Evolutionary conservation across 2,113 vertebrate genomes (phyloP), one percentile per base, ranked within the genome.

Genomic region (Nothobranchius furzeri): DNA sequence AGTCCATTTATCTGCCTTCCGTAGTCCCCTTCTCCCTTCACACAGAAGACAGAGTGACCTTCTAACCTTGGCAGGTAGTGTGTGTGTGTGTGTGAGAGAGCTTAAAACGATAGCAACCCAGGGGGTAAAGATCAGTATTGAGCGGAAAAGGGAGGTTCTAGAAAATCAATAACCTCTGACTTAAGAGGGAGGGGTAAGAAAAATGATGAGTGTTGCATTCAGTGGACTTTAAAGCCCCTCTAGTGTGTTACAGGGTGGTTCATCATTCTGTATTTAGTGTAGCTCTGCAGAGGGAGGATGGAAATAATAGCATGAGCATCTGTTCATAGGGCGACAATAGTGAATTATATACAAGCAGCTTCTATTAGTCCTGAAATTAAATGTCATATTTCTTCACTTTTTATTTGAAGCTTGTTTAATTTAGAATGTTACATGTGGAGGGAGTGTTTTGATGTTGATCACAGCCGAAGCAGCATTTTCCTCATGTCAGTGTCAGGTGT

Each of bases 101-200:
- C 56, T 75, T 71, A 56, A 67, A 70, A 70, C 60, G 61, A 75
- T 61, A 75, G 7, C 68, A 36, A 71, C 73, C 61, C 71, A 47
- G 49, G 35, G 64, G 60, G 76, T 60, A 70, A 66, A 62, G 61
- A 65, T 78, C 54, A 6, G 49, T 53, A 56, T 59, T 47, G 73
- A 48, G 8, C 53, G 48, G 69, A 54, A 60, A 74, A 64, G 46
- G 50, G 68, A 20, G n/a, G n/a, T 64, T 78, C 24, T 46, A 61
- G 60, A 64, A 60, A 77, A 87, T 85, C 81, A 68, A 83, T 84
- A 78, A 81, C 49, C 70, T 82, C 62, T 75, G 82, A 45, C 64
- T 85, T 55, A 12, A 61, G 42, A 74, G 47, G 52, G 17, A 67
- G 55, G 59, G 61, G 74, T 75, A 60, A 76, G 47, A 62, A 50